Evolutionary conservation across 2,888 invertebrate species (phyloP).

Genomic region (Drosophila prostipennis): DNA sequence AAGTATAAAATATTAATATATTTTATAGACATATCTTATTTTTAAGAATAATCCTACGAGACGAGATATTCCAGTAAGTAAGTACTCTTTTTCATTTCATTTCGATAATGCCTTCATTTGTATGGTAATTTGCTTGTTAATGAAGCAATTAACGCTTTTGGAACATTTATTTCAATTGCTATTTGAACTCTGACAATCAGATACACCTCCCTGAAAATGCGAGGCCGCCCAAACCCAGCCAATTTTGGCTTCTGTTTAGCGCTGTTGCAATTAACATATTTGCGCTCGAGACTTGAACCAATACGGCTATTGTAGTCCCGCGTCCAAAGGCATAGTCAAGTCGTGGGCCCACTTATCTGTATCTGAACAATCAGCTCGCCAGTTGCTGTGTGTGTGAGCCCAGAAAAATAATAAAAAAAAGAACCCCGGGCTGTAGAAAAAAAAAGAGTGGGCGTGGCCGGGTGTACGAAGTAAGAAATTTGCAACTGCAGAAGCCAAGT

Average conservation of each 20-base stretch:
- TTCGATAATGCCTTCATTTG: constrained; percentile 2
- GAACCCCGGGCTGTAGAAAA: constrained; percentile 21
- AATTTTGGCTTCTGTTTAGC: constrained; percentile 27
- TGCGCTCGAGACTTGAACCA: constrained; percentile 35
- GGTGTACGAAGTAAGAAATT: constrained; percentile 55
- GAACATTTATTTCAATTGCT: constrained; percentile 42
- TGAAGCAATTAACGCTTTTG: constrained; percentile 37
- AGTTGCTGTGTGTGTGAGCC: constrained; percentile 26
- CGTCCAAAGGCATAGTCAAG: constrained; percentile 32
- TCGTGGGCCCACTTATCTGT: constrained; percentile 50
- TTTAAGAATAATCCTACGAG: background rate
- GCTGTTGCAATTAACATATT: constrained; percentile 50
- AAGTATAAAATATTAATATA: too few species aligned
- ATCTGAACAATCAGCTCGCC: constrained; percentile 41
- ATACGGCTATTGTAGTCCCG: constrained; percentile 24
- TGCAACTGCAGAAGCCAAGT: constrained; percentile 62
- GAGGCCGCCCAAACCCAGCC: background rate
- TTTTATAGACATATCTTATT: too few species aligned
- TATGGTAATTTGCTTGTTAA: constrained; percentile 24
- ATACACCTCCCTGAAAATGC: constrained; percentile 3
- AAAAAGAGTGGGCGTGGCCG: constrained; percentile 40
- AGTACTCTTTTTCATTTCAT: background rate
- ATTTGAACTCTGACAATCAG: constrained; percentile 34
- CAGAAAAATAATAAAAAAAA: constrained; percentile 20
- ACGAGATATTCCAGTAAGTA: background rate